phyloP scores from a whole-genome alignment of 2,888 invertebrate genomes.

The Drosophila prolongata region DNA sequence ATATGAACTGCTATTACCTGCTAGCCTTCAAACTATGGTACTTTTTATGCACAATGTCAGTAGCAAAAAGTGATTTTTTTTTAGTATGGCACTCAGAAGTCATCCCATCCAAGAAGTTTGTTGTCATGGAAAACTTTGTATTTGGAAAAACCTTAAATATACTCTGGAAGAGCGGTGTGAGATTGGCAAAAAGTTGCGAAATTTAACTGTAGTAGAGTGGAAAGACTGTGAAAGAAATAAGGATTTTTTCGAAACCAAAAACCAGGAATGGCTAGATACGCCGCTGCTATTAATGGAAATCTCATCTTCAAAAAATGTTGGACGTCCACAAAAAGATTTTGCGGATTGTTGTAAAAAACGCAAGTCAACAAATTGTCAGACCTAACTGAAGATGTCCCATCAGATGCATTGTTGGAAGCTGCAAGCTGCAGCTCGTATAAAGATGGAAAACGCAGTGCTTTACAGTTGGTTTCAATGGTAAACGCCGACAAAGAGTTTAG shows the following conservation, averaged over 20 bases:
- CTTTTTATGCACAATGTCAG: neutral
- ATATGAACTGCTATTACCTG: too few species aligned
- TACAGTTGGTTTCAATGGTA: too few species aligned
- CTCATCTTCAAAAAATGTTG: slow-evolving; percentile 1
- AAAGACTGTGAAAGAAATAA: neutral
- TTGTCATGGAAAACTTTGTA: slow-evolving; percentile 3
- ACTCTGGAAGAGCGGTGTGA: slow-evolving; percentile 1
- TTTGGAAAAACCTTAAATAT: slow-evolving; percentile 7
- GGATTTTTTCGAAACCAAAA: neutral
- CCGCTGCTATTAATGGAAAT: neutral
- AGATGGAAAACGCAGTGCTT: too few species aligned
- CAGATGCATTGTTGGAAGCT: neutral
- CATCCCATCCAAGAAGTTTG: too few species aligned
- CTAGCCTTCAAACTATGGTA: too few species aligned
- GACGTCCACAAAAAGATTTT: slow-evolving; percentile 10
- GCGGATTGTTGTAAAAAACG: neutral
- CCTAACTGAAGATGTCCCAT: neutral
- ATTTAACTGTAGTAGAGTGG: neutral
- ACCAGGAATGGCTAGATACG: neutral
- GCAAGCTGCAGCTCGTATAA: too few species aligned
- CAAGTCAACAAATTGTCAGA: neutral
- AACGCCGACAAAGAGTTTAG: too few species aligned
- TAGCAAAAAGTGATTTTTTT: neutral
- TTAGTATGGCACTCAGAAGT: neutral
- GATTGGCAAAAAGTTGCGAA: slow-evolving; percentile 1